phyloP scores from a whole-genome alignment of 2,113 vertebrate genomes.

The Chrysemys picta region DNA sequence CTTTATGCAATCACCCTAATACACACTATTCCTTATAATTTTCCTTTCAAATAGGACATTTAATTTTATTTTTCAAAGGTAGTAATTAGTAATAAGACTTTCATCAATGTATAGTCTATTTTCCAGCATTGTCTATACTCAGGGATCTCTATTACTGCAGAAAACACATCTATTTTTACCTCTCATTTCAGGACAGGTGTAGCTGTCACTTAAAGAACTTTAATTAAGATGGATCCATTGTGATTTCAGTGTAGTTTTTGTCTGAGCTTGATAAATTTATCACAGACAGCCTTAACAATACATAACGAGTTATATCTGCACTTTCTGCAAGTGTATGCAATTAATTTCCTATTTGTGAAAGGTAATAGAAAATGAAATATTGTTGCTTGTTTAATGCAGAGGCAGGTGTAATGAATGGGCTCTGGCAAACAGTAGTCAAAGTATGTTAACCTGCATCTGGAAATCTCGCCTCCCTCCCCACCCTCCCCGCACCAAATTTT shows the following conservation, averaged over 20 bases:
- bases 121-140: constrained; percentile 8
- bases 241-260: constrained; percentile 75
- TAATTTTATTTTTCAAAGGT: constrained; percentile 30
- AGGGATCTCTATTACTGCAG: not conserved
- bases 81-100: constrained; percentile 25
- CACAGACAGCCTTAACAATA: constrained; percentile 74
- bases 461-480: constrained; percentile 33
- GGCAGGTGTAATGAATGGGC: constrained; percentile 54
- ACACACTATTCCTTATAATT: constrained; percentile 20
- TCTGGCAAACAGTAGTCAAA: constrained; percentile 69
- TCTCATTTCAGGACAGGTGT: constrained; percentile 56
- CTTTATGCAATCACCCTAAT: not conserved
- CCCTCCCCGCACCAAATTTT: constrained; percentile 44
- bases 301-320: constrained; percentile 62
- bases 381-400: constrained; percentile 60
- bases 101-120: constrained; percentile 21
- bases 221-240: constrained; percentile 75
- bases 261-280: constrained; percentile 75
- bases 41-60: not conserved
- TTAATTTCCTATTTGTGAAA: constrained; percentile 75
- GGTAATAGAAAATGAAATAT: constrained; percentile 75
- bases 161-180: constrained; percentile 36
- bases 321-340: constrained; percentile 63
- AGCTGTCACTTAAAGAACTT: constrained; percentile 59
- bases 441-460: constrained; percentile 50